Evolutionary conservation across 2,797 vertebrate genomes (phyloP).

Genomic region (Lutra lutra): DNA sequence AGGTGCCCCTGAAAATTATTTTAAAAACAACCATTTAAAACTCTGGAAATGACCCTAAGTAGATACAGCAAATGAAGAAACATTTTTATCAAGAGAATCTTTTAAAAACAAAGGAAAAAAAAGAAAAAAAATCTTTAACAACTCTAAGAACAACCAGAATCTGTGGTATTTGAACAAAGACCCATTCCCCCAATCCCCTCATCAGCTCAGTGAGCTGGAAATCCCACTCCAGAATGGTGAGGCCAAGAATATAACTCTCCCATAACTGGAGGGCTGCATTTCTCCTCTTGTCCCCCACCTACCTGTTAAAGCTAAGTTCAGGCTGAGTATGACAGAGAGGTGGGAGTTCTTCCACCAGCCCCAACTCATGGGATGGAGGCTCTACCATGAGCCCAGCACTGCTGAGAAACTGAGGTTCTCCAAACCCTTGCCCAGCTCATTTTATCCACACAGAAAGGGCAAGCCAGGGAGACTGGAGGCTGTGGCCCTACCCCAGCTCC

Average conservation of each 20-base stretch:
- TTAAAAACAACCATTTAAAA: not conserved
- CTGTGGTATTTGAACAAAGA: not conserved
- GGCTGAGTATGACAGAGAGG: not conserved
- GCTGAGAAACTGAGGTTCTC: not conserved
- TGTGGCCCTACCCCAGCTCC: not conserved
- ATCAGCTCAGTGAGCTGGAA: not conserved
- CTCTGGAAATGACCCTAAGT: not conserved
- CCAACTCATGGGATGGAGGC: not conserved
- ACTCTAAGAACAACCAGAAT: not conserved
- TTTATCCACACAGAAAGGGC: not conserved
- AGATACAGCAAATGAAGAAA: not conserved
- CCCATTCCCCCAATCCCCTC: not conserved
- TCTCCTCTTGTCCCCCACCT: not conserved
- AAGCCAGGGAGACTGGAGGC: not conserved
- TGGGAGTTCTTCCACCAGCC: not conserved
- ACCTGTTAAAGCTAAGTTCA: not conserved
- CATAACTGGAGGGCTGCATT: not conserved
- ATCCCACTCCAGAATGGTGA: not conserved
- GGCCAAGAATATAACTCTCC: not conserved
- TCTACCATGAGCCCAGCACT: not conserved
- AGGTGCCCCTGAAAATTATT: not conserved
- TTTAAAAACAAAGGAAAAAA: not conserved
- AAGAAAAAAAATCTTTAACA: not conserved
- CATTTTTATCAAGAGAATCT: constrained; percentile 45
- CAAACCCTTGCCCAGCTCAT: not conserved